phyloP scores from a whole-genome alignment of 1,140 invertebrate species.

The Philotrypesis tridentata region DNA sequence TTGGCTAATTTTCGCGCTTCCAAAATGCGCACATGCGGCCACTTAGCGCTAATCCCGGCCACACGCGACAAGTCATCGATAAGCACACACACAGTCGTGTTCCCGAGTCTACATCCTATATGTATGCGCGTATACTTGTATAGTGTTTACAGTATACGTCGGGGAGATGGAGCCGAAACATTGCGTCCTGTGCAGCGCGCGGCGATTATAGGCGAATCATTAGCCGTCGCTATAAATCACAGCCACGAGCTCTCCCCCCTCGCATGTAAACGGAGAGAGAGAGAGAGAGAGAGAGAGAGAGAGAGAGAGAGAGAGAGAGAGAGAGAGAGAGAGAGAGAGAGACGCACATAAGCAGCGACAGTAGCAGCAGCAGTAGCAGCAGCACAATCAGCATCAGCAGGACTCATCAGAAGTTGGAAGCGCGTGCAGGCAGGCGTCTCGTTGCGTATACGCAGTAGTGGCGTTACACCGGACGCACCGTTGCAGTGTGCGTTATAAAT shows the following conservation, averaged over 20 bases:
- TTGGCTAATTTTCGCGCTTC: conserved; percentile 7
- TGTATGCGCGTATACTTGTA: too few relatives aligned
- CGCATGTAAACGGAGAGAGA: background rate
- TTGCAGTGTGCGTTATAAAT: too few relatives aligned
- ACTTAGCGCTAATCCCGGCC: conserved; percentile 33
- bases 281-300: too few relatives aligned
- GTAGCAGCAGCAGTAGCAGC: too few relatives aligned
- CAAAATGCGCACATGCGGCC: background rate
- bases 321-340: background rate
- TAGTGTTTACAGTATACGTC: too few relatives aligned
- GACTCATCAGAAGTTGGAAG: too few relatives aligned
- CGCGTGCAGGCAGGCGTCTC: background rate
- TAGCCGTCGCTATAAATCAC: conserved; percentile 64
- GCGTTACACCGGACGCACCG: too few relatives aligned
- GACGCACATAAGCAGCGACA: too few relatives aligned
- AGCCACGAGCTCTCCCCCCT: conserved; percentile 49
- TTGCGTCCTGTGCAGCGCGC: conserved; percentile 25
- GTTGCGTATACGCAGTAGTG: background rate
- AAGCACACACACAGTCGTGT: background rate
- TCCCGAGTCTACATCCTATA: too few relatives aligned
- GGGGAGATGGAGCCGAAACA: background rate
- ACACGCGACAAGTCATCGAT: conserved; percentile 32
- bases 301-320: background rate
- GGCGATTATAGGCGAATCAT: conserved; percentile 60
- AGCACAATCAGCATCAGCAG: too few relatives aligned